Evolutionary conservation across 2,888 invertebrate genomes (phyloP).

Genomic region (Iselma pallidipennis): DNA sequence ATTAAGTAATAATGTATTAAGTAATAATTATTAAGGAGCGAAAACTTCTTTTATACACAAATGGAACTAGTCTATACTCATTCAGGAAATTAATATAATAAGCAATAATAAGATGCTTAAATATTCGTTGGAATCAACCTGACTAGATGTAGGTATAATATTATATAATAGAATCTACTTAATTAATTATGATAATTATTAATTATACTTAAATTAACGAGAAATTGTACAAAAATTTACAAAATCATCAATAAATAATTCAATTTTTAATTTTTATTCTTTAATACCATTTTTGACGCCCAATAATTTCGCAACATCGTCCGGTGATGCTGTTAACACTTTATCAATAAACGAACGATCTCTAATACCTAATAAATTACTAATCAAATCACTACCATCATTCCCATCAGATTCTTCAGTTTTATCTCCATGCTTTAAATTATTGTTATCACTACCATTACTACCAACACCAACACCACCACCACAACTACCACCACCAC

Average conservation of each 20-base stretch:
- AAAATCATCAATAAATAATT: slow-evolving; percentile 22
- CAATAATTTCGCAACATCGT: slow-evolving; percentile 86
- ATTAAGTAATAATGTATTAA: slow-evolving; percentile 23
- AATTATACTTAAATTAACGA: not conserved
- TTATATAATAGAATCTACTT: slow-evolving; percentile 18
- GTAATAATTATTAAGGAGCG: slow-evolving; percentile 22
- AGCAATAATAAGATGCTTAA: slow-evolving; percentile 33
- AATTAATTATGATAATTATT: slow-evolving; percentile 8
- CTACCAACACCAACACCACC: not conserved
- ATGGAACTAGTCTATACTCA: slow-evolving; percentile 44
- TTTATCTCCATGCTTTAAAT: slow-evolving; percentile 44
- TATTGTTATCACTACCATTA: slow-evolving; percentile 27
- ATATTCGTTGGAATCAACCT: slow-evolving; percentile 50
- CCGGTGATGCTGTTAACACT: slow-evolving; percentile 78
- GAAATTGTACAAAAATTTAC: slow-evolving; percentile 22
- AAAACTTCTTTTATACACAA: slow-evolving; percentile 36
- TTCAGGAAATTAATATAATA: slow-evolving; percentile 30
- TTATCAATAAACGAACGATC: slow-evolving; percentile 85
- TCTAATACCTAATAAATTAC: slow-evolving; percentile 85
- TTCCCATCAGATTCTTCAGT: slow-evolving; percentile 57
- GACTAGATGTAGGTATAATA: slow-evolving; percentile 52
- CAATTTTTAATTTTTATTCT: slow-evolving; percentile 34
- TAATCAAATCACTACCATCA: slow-evolving; percentile 77
- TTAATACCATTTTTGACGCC: slow-evolving; percentile 66
- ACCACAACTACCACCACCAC: slow-evolving; percentile 52